phyloP scores from a whole-genome alignment of 2,113 vertebrate genomes.

The Paedocypris sp. region DNA sequence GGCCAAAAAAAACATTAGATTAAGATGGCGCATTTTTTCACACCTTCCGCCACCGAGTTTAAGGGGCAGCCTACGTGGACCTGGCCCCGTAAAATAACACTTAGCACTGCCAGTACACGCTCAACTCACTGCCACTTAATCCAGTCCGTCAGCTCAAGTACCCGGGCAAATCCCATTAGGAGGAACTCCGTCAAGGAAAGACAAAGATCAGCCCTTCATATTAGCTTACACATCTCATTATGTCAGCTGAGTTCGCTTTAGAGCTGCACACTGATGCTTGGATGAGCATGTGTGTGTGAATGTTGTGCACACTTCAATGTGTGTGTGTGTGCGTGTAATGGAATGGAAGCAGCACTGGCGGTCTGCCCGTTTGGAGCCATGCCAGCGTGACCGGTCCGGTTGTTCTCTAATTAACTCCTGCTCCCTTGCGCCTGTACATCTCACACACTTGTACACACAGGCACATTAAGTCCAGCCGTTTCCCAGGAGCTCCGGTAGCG shows the following conservation, averaged over 20 bases:
- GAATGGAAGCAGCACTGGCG: constrained; percentile 37
- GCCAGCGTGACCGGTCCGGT: constrained; percentile 34
- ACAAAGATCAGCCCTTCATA: constrained; percentile 42
- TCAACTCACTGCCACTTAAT: constrained; percentile 47
- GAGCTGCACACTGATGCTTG: background rate
- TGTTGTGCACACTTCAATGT: constrained; percentile 15
- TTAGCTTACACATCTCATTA: constrained; percentile 49
- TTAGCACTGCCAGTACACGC: constrained; percentile 44
- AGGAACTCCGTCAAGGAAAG: constrained; percentile 34
- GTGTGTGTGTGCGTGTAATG: constrained; percentile 22
- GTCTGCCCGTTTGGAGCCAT: constrained; percentile 41
- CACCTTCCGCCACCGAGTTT: background rate
- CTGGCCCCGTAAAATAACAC: constrained; percentile 43
- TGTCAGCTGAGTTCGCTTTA: constrained; percentile 26
- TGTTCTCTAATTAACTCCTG: constrained; percentile 44
- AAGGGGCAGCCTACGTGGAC: constrained; percentile 2
- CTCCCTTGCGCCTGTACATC: constrained; percentile 14
- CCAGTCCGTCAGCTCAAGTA: constrained; percentile 45
- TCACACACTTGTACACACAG: constrained; percentile 20
- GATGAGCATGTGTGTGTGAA: constrained; percentile 2
- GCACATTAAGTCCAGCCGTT: constrained; percentile 12
- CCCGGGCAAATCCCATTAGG: constrained; percentile 41
- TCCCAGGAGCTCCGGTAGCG: background rate
- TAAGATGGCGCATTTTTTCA: no score
- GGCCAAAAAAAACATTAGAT: no score